phyloP scores from a whole-genome alignment of 2,113 vertebrate species.

The Candoia aspera region DNA sequence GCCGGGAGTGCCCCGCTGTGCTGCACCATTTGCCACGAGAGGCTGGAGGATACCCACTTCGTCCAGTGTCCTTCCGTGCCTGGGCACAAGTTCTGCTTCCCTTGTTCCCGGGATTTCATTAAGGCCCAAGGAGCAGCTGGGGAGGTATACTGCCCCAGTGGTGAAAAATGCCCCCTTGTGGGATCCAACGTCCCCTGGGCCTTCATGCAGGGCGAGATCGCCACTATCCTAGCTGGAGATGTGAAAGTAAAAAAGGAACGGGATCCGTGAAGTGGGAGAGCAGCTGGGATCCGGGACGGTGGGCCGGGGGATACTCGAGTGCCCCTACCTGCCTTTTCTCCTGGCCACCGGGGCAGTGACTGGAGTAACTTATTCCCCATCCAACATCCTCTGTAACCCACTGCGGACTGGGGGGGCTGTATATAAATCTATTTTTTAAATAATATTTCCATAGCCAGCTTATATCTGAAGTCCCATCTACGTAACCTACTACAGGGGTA shows the following conservation, averaged over 20 bases:
- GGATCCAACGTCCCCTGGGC: slow-evolving; percentile 90
- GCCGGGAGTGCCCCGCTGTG: slow-evolving; percentile 77
- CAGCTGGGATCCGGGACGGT: not conserved
- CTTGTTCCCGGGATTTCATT: slow-evolving; percentile 87
- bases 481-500: not conserved
- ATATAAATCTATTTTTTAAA: slow-evolving; percentile 48
- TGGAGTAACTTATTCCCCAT: slow-evolving; percentile 28
- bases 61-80: slow-evolving; percentile 88
- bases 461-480: slow-evolving; percentile 37
- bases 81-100: slow-evolving; percentile 89
- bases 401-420: slow-evolving; percentile 23
- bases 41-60: slow-evolving; percentile 85
- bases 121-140: slow-evolving; percentile 80
- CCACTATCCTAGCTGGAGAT: slow-evolving; percentile 87
- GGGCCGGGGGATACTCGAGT: not conserved
- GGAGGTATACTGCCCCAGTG: slow-evolving; percentile 89
- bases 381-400: slow-evolving; percentile 7
- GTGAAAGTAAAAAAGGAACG: slow-evolving; percentile 90
- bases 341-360: not conserved
- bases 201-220: slow-evolving; percentile 91
- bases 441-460: slow-evolving; percentile 45
- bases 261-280: slow-evolving; percentile 66
- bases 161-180: slow-evolving; percentile 85
- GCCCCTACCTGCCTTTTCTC: not conserved
- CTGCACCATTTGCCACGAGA: slow-evolving; percentile 86